These are phyloP conservation scores for Perca schrenkii DNA, from an alignment of 2,113 vertebrate genomes.

Conservation along the genomic window DNA sequence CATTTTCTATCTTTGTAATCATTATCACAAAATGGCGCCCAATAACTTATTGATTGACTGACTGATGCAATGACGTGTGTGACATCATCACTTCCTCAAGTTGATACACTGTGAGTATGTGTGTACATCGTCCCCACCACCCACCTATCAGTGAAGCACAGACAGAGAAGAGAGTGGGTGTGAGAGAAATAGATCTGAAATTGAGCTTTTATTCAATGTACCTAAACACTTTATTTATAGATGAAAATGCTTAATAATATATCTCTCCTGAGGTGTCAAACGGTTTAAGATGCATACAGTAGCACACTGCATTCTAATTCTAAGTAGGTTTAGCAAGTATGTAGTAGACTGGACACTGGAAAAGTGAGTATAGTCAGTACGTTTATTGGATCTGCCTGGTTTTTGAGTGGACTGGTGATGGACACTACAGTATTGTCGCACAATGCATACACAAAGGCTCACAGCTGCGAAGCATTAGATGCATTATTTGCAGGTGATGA, in stretches of 20 bases:
- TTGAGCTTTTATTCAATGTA: constrained; percentile 17
- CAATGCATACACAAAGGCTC: too few relatives aligned
- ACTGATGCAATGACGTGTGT: constrained; percentile 2
- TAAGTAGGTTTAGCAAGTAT: neutral
- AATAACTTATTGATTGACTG: neutral
- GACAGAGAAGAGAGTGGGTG: constrained; percentile 17
- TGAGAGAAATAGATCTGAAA: constrained; percentile 27
- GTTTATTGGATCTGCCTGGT: neutral
- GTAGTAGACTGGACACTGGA: neutral
- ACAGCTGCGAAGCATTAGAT: neutral
- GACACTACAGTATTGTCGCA: neutral
- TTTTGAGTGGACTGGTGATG: neutral
- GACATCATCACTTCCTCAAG: constrained; percentile 13
- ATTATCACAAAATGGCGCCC: too few relatives aligned
- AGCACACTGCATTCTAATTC: neutral
- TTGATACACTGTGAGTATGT: constrained; percentile 2
- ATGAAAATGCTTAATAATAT: neutral
- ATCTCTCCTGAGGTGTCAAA: neutral
- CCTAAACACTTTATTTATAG: constrained; percentile 24
- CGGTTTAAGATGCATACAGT: neutral
- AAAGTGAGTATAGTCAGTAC: neutral
- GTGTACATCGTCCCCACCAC: constrained; percentile 20
- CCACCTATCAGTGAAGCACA: constrained; percentile 12
- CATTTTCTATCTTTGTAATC: neutral
- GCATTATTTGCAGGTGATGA: too few relatives aligned